Base-by-base conservation (phyloP, 37 sponge, comb jelly and placozoan species). In the Diacarnus erythraeanus region DNA sequence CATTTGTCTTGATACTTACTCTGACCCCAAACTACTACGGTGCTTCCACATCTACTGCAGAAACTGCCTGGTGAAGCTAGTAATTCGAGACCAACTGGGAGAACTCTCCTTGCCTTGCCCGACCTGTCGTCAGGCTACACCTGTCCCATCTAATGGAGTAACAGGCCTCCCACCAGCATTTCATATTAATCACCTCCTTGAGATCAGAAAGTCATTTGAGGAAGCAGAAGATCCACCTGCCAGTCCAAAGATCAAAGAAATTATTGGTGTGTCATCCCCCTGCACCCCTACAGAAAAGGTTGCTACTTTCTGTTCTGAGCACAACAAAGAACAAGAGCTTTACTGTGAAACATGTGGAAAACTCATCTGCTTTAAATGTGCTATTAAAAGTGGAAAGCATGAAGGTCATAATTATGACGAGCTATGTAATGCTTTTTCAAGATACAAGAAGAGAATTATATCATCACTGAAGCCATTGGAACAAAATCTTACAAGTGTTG, bases 281-380 rank as follows among this genome's bases (percentile, higher is more conserved):
- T n/a, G n/a, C n/a, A n/a, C n/a, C n/a, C n/a, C n/a, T n/a, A 25
- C 10, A 77, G 42, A 77, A 77, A 64, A 25, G 0, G n/a, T 27
- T 34, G 21, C 42, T 25, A 3, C n/a, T n/a, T n/a, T 38, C 72
- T 80, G 80, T 29, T 23, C 68, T 54, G 34, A 56, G 29, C 84
- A 22, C 59, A 76, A n/a, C n/a, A n/a, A n/a, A n/a, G n/a, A n/a
- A n/a, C n/a, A n/a, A n/a, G n/a, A n/a, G n/a, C n/a, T n/a, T 6
- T 76, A 54, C 57, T 83, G 84, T 38, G 84, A 83, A 57, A 57
- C 76, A 0, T 83, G 84, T 76, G 69, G 67, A 2, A 69, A 76
- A 54, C 68, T 76, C 38, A 76, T 83, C 12, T 83, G 84, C 31
- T 42, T 26, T 23, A 21, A 83, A 56, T 83, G 84, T 76, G 51